These are phyloP conservation scores for Oppia nitens DNA, from an alignment of 1,140 invertebrate species.

Conservation along the genomic window DNA sequence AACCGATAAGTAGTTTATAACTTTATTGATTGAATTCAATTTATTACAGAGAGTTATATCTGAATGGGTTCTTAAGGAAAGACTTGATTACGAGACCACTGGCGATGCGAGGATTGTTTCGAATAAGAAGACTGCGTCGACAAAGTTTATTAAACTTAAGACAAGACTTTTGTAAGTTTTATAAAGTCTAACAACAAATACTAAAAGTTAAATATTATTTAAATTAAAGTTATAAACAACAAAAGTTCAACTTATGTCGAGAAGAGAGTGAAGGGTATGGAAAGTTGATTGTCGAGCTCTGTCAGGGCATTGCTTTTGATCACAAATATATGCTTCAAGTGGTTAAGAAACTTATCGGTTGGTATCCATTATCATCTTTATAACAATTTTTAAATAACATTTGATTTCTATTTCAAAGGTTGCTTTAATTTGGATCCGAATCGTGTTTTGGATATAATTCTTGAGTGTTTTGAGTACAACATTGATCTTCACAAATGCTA, in stretches of 20 bases:
- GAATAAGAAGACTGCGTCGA: conserved; percentile 70
- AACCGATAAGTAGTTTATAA: background rate
- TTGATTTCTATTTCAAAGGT: conserved; percentile 42
- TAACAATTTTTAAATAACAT: background rate
- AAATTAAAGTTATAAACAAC: conserved; percentile 77
- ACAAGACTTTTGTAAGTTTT: conserved; percentile 82
- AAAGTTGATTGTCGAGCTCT: conserved; percentile 89
- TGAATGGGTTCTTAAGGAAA: conserved; percentile 70
- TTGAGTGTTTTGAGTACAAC: conserved; percentile 88
- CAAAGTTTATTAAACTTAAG: conserved; percentile 94
- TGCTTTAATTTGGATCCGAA: conserved; percentile 99
- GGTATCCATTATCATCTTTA: background rate
- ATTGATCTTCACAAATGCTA: conserved; percentile 46
- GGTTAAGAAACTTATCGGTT: conserved; percentile 82
- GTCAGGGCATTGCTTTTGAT: conserved; percentile 53
- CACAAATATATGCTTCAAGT: conserved; percentile 52
- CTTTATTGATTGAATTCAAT: conserved; percentile 24
- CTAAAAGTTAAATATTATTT: background rate
- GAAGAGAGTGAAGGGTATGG: conserved; percentile 99
- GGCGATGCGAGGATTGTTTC: conserved; percentile 81
- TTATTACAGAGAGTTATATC: conserved; percentile 44
- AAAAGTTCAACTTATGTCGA: conserved; percentile 94
- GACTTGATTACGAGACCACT: conserved; percentile 78
- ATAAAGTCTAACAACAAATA: conserved; percentile 10
- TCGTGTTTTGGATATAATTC: conserved; percentile 82